phyloP scores from a whole-genome alignment of 2,888 invertebrate genomes.

The Tachina fera region DNA sequence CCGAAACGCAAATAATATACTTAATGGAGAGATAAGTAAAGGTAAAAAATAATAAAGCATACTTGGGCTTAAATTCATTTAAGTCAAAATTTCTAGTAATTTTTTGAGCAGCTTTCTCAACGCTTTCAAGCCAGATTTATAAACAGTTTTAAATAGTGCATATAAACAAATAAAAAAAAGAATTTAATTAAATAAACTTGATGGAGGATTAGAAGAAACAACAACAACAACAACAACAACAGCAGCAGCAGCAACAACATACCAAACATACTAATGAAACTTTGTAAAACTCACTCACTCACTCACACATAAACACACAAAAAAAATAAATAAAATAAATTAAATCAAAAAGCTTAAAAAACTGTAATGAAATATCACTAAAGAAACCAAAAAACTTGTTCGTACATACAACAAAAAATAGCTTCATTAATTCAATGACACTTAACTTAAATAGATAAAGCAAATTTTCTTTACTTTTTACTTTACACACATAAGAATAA shows the following conservation, averaged over 20 bases:
- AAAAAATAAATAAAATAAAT: conserved; percentile 12
- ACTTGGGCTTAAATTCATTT: conserved; percentile 24
- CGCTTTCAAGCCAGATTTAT: conserved; percentile 63
- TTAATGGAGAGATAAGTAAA: conserved; percentile 67
- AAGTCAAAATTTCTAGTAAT: conserved; percentile 45
- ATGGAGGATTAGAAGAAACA: conserved; percentile 14
- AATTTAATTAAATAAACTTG: conserved; percentile 23
- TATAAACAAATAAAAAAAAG: neutral
- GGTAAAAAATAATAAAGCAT: conserved; percentile 48
- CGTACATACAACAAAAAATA: conserved; percentile 33
- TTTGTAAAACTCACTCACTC: conserved; percentile 40
- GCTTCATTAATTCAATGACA: conserved; percentile 26
- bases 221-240: conserved; percentile 3
- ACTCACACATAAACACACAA: conserved; percentile 6
- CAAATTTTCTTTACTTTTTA: conserved; percentile 18
- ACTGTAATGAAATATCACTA: conserved; percentile 16
- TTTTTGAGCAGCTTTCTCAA: conserved; percentile 66
- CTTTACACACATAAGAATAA: conserved; percentile 1
- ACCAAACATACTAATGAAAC: conserved; percentile 8
- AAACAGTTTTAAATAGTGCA: conserved; percentile 28
- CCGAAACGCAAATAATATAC: conserved; percentile 35
- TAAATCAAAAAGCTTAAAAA: conserved; percentile 37
- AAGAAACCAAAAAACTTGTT: conserved; percentile 10
- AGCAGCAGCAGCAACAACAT: neutral
- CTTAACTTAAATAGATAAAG: conserved; percentile 29